A percentile compares a stretch with the other conserved stretches of the same genome.
phyloP scores from a whole-genome alignment of 2,888 invertebrate genomes.

The Drosophila mulleri region DNA sequence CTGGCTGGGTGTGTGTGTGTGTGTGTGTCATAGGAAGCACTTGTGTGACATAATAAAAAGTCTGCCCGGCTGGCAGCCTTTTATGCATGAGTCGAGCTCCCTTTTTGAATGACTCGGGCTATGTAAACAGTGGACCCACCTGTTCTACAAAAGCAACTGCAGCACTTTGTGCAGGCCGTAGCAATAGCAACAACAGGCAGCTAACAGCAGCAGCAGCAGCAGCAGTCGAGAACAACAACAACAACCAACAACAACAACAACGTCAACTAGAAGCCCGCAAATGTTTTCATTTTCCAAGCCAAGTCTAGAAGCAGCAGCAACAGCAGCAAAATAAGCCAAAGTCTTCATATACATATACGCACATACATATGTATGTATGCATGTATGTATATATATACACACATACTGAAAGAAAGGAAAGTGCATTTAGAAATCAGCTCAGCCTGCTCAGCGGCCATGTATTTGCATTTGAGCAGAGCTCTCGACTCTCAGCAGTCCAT shows the following conservation, averaged over 20 bases:
- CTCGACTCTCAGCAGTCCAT: conserved; percentile 39
- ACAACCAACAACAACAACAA: conserved; percentile 28
- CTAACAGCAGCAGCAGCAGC: background rate
- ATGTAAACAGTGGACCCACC: conserved; percentile 51
- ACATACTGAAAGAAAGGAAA: conserved; percentile 32
- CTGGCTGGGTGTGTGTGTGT: conserved; percentile 58
- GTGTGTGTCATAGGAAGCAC: conserved; percentile 75
- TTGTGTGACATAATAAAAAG: conserved; percentile 78
- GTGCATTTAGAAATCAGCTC: conserved; percentile 49
- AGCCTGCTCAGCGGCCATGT: conserved; percentile 11
- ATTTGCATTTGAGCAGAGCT: conserved; percentile 44
- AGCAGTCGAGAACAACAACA: conserved; percentile 23
- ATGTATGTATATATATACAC: background rate
- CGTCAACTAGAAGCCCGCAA: conserved; percentile 52
- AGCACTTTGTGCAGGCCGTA: conserved; percentile 59
- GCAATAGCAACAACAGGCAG: background rate
- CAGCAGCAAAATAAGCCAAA: conserved; percentile 22
- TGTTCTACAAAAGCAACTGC: conserved; percentile 31
- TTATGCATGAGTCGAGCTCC: conserved; percentile 26
- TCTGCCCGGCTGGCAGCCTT: conserved; percentile 41
- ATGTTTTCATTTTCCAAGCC: conserved; percentile 68
- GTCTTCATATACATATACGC: conserved; percentile 23
- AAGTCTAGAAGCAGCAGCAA: conserved; percentile 24
- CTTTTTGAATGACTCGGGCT: conserved; percentile 21
- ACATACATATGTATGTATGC: background rate